A percentile compares a stretch with the other conserved stretches of the same genome.
Evolutionary conservation across 2,113 vertebrate genomes (phyloP).

Genomic region (Anguilla japonica): DNA sequence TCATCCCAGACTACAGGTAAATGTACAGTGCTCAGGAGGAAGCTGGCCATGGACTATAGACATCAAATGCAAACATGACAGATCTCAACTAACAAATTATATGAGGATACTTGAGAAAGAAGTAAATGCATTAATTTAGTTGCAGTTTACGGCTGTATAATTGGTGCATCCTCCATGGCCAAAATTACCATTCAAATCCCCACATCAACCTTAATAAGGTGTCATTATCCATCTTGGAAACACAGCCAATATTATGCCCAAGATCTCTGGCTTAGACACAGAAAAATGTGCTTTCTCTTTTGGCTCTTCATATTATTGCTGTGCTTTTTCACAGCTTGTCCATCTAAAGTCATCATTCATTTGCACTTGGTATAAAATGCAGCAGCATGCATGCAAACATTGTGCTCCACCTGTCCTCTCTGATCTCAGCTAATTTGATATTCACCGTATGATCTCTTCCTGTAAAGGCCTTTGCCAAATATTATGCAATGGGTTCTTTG

Average conservation of each 20-base stretch:
- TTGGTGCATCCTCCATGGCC: not conserved
- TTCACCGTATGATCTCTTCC: not conserved
- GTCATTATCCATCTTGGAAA: not conserved
- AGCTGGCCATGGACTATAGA: not conserved
- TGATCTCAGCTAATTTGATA: not conserved
- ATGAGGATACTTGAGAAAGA: not conserved
- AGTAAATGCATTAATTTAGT: not conserved
- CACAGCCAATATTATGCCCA: not conserved
- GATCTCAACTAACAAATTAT: not conserved
- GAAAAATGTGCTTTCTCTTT: not conserved
- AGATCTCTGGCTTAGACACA: not conserved
- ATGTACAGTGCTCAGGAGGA: not conserved
- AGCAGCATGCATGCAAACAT: not conserved
- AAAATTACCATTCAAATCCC: not conserved
- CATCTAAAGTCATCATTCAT: not conserved
- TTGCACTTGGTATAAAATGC: not conserved
- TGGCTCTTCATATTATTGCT: not conserved
- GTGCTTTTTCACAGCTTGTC: not conserved
- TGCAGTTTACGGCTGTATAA: not conserved
- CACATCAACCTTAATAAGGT: not conserved
- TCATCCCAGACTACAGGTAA: conserved; percentile 87
- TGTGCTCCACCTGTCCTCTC: not conserved
- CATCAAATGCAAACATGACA: not conserved
- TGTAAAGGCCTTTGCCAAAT: not conserved
- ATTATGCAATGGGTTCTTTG: not conserved